Conservation (phyloP, 2,113 vertebrate species). For the Oncorhynchus keta region DNA sequence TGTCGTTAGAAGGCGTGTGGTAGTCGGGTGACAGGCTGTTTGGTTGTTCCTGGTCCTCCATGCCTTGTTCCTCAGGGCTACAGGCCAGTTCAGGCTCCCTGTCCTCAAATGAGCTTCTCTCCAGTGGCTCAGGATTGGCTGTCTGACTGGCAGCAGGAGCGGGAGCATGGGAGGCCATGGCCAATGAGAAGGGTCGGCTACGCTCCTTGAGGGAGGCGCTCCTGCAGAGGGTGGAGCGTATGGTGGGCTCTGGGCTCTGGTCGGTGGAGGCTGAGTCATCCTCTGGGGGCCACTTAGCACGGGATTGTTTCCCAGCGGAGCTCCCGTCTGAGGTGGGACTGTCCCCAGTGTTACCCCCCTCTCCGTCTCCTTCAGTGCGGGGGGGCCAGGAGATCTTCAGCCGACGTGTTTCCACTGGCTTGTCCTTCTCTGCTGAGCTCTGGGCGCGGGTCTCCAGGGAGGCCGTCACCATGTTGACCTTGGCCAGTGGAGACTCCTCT, state of each 20-base stretch:
- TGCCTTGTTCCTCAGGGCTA: constrained; percentile 31
- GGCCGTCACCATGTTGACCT: constrained; percentile 87
- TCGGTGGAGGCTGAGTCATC: constrained; percentile 71
- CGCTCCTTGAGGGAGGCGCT: constrained; percentile 87
- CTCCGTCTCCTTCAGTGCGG: constrained; percentile 41
- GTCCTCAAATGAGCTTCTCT: constrained; percentile 45
- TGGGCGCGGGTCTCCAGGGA: constrained; percentile 87
- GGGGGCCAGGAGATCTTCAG: constrained; percentile 94
- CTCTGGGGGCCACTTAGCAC: constrained; percentile 94
- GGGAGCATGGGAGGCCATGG: constrained; percentile 15
- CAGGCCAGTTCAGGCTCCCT: not conserved
- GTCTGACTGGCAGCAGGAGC: constrained; percentile 12
- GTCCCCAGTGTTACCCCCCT: constrained; percentile 38
- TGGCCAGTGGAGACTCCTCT: constrained; percentile 89
- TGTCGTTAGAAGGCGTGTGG: constrained; percentile 37
- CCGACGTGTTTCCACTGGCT: constrained; percentile 83
- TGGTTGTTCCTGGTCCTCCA: constrained; percentile 39
- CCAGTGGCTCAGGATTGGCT: constrained; percentile 54
- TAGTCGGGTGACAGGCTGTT: constrained; percentile 12
- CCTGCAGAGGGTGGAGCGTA: constrained; percentile 76
- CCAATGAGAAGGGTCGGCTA: constrained; percentile 80
- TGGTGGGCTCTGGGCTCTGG: constrained; percentile 68
- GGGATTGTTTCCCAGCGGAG: constrained; percentile 64
- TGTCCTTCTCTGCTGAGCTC: constrained; percentile 68
- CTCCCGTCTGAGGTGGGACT: constrained; percentile 68